These are phyloP conservation scores for Lochmaea crataegi DNA, from an alignment of 2,888 invertebrate genomes.

Conservation along the genomic window DNA sequence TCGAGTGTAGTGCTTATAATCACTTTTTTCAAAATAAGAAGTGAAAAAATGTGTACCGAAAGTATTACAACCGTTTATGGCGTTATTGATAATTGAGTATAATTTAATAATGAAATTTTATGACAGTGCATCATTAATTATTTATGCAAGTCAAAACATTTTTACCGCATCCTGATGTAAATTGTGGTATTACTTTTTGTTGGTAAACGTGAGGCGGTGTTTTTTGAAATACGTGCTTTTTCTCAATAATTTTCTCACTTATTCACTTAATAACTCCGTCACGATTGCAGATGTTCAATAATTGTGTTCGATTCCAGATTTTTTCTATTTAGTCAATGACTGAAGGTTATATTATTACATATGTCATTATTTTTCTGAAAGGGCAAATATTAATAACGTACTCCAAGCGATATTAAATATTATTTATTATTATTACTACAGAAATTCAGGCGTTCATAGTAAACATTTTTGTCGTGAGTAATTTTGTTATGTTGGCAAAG, in stretches of 20 bases:
- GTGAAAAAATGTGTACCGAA: not conserved
- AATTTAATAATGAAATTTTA: conserved; percentile 4
- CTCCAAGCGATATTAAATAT: not conserved
- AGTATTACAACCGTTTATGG: not conserved
- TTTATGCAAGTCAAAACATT: conserved; percentile 9
- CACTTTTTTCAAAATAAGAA: not conserved
- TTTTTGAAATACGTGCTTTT: conserved; percentile 16
- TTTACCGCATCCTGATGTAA: conserved; percentile 15
- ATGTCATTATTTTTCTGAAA: not conserved
- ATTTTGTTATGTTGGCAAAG: too few relatives aligned
- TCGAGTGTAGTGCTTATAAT: not conserved
- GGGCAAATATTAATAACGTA: not conserved
- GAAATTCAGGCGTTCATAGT: too few relatives aligned
- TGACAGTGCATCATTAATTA: conserved; percentile 2
- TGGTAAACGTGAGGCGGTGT: conserved; percentile 17
- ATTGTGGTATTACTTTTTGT: conserved; percentile 16
- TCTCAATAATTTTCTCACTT: conserved; percentile 15
- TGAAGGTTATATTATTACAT: not conserved
- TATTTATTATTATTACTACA: not conserved
- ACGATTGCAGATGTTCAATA: conserved; percentile 15
- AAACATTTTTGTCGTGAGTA: too few relatives aligned
- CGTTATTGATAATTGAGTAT: not conserved
- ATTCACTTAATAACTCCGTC: conserved; percentile 10
- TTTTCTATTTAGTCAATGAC: not conserved
- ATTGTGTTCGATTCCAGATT: conserved; percentile 4